Base-by-base conservation (phyloP, 2,113 vertebrate genomes). In the Chloroceryle aenea region DNA sequence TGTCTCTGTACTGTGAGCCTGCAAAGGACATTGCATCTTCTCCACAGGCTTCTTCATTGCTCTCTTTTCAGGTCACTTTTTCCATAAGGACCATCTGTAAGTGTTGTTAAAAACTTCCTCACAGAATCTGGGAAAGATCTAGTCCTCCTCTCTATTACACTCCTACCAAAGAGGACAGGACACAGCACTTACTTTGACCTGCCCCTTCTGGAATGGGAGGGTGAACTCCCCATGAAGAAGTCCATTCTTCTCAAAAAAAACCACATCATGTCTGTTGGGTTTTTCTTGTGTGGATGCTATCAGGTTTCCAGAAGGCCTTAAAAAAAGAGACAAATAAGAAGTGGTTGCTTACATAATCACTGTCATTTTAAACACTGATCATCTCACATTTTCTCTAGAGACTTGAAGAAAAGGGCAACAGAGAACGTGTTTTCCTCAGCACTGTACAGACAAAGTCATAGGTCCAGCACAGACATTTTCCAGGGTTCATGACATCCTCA, bases 191-290 rank as follows among this genome's bases (percentile, higher is more conserved):
- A 99, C 99, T 98, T 99, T 99, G 75, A 98, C 98, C 52, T 98
- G 98, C 66, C 99, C 99, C 88, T 98, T 99, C 69, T 94, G 86
- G 90, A 99, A 98, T 0, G 99, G 99, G 67, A 99, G 98, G 26
- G 98, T 98, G 94, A 99, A 99, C 58, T 99, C 99, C 78, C 99
- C 99, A 25, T 99, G 99, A 93, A 99, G 98, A 75, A 99, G 99
- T 30, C 99, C 99, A 47, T 99, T 99, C 98, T 99, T 99, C 97
- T 99, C 99, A 98, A 99, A 89, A 96, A 99, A 99, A 77, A 99
- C 98, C 90, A 99, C 98, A 30, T 99, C 98, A 62, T 99, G 98
- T 82, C 99, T 99, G 96, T 99, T 99, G 79, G 98, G 98, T 74
- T 99, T 99, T 56, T 99, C 98, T 93, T 99, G 99, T 0, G 99